Conservation (phyloP, 2,113 vertebrate genomes). For the Hippolais icterina region DNA sequence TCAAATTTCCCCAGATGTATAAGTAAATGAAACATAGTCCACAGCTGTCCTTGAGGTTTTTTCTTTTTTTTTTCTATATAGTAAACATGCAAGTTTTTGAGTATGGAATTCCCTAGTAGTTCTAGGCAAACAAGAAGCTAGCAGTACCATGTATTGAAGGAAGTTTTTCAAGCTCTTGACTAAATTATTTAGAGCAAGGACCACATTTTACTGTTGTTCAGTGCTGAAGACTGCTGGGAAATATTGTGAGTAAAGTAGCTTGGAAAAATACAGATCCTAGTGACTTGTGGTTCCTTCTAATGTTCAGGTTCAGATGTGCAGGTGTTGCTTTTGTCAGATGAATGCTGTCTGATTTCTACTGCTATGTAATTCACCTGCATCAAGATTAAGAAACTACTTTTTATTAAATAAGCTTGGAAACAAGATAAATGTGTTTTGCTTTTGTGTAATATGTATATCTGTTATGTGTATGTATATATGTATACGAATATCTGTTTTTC, state of each 20-base stretch:
- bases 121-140: background rate
- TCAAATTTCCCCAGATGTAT: background rate
- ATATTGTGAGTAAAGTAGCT: background rate
- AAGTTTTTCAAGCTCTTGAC: background rate
- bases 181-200: background rate
- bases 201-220: background rate
- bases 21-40: background rate
- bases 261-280: background rate
- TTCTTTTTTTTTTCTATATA: background rate
- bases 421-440: constrained; percentile 65
- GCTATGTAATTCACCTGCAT: constrained; percentile 61
- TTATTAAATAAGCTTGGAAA: constrained; percentile 72
- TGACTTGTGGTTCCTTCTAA: background rate
- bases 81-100: background rate
- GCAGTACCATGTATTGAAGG: background rate
- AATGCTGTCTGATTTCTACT: constrained; percentile 68
- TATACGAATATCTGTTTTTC: constrained; percentile 43
- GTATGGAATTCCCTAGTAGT: background rate
- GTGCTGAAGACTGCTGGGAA: background rate
- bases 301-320: background rate
- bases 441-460: constrained; percentile 19
- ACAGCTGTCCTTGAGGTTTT: background rate
- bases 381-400: constrained; percentile 67
- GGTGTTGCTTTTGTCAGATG: constrained; percentile 58
- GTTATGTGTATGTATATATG: background rate